Percentiles rank a stretch among this genome's conserved stretches.
Evolutionary conservation across 2,888 invertebrate species (phyloP).

Genomic region (Hedychridium roseum): DNA sequence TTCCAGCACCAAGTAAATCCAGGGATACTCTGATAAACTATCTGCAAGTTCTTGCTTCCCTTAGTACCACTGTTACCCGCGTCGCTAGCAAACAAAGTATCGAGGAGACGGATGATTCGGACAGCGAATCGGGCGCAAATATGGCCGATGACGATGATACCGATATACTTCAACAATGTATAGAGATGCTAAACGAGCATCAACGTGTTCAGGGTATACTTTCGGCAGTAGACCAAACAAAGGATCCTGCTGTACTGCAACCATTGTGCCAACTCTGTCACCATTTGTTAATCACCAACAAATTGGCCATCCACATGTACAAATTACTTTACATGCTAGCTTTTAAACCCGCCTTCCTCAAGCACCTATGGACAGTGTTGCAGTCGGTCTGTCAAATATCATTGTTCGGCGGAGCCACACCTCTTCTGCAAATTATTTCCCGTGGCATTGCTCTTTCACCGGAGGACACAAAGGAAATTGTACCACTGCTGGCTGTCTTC

Average conservation of each 20-base stretch:
- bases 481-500: constrained; percentile 84
- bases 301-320: constrained; percentile 84
- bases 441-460: constrained; percentile 71
- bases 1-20: constrained; percentile 41
- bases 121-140: constrained; percentile 69
- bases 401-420: constrained; percentile 66
- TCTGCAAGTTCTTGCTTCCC: constrained; percentile 69
- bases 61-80: constrained; percentile 61
- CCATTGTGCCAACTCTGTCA: constrained; percentile 83
- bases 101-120: constrained; percentile 65
- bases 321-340: constrained; percentile 82
- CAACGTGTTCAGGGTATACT: constrained; percentile 69
- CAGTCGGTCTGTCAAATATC: constrained; percentile 64
- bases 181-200: constrained; percentile 74
- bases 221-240: constrained; percentile 65
- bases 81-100: constrained; percentile 63
- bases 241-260: constrained; percentile 69
- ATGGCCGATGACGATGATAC: constrained; percentile 67
- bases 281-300: constrained; percentile 81
- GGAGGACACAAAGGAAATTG: constrained; percentile 73
- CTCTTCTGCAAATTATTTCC: constrained; percentile 73
- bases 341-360: constrained; percentile 79
- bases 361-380: constrained; percentile 75
- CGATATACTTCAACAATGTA: constrained; percentile 67
- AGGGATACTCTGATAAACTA: constrained; percentile 61